phyloP scores from a whole-genome alignment of 92 coral and sea anemone genomes.

The Montipora capitata region DNA sequence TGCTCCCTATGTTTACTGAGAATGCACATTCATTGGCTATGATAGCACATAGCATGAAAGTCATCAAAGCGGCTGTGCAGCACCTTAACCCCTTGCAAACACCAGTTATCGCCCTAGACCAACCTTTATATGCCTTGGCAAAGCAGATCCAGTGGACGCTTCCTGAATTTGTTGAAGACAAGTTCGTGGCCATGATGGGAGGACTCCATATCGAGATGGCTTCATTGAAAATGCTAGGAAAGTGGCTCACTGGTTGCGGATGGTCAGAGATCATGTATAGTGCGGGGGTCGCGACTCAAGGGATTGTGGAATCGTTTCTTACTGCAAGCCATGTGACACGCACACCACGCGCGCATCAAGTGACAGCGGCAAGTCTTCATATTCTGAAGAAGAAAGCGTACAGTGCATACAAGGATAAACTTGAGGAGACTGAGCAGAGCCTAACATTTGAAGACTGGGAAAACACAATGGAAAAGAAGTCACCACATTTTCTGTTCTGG shows the following conservation, averaged over 20 bases:
- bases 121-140: slow-evolving; percentile 70
- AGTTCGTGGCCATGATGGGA: slow-evolving; percentile 60
- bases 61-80: slow-evolving; percentile 63
- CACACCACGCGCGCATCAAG: no score
- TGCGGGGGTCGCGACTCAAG: slow-evolving; percentile 73
- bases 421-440: slow-evolving; percentile 64
- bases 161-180: slow-evolving; percentile 68
- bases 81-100: slow-evolving; percentile 73
- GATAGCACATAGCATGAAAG: slow-evolving; percentile 67
- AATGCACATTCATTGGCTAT: slow-evolving; percentile 73
- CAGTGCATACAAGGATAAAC: slow-evolving; percentile 55
- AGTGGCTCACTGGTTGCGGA: slow-evolving; percentile 72
- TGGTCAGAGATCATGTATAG: slow-evolving; percentile 66
- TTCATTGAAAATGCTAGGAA: slow-evolving; percentile 57
- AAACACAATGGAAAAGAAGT: slow-evolving; percentile 62
- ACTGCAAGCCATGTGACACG: slow-evolving; percentile 81
- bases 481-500: slow-evolving; percentile 60
- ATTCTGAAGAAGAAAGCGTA: slow-evolving; percentile 66
- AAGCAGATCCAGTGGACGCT: slow-evolving; percentile 74
- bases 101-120: slow-evolving; percentile 60
- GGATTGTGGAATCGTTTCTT: slow-evolving; percentile 75
- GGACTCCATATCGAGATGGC: slow-evolving; percentile 73
- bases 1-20: slow-evolving; percentile 74
- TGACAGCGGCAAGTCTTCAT: slow-evolving; percentile 71
- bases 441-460: slow-evolving; percentile 63